A percentile compares a stretch with the other conserved stretches of the same genome.
These are phyloP conservation scores for Taenaris catops DNA, from an alignment of 2,888 invertebrate genomes.

Conservation along the genomic window DNA sequence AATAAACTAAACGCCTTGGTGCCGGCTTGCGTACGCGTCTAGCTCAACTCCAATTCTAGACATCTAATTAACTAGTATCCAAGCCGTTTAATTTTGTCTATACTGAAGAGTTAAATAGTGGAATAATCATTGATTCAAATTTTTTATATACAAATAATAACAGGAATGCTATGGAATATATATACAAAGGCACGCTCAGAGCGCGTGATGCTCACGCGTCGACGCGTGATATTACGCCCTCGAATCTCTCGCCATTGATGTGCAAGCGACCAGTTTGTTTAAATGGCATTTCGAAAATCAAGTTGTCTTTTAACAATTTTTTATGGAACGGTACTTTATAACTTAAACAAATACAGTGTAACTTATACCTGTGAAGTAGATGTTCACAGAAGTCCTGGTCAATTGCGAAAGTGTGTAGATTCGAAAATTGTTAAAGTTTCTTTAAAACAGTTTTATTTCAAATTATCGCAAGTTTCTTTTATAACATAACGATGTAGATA, in stretches of 20 bases:
- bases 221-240: conserved; percentile 51
- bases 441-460: too few relatives aligned
- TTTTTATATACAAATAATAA: conserved; percentile 39
- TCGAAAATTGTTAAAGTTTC: too few relatives aligned
- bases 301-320: conserved; percentile 7
- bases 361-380: too few relatives aligned
- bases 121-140: conserved; percentile 53
- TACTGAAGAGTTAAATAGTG: conserved; percentile 36
- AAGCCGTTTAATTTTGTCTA: conserved; percentile 49
- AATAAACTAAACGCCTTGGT: conserved; percentile 44
- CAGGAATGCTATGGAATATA: conserved; percentile 41
- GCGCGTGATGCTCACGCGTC: conserved; percentile 60
- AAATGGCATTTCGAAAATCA: conserved; percentile 21
- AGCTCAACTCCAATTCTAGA: conserved; percentile 49
- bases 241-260: conserved; percentile 22
- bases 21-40: conserved; percentile 28
- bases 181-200: conserved; percentile 49
- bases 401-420: too few relatives aligned
- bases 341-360: too few relatives aligned
- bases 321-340: conserved; percentile 4
- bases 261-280: conserved; percentile 20
- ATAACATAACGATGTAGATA: too few relatives aligned
- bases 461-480: too few relatives aligned
- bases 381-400: too few relatives aligned
- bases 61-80: conserved; percentile 41